Evolutionary conservation across 2,113 vertebrate species (phyloP).

Genomic region (Onychorhynchus coronatus): DNA sequence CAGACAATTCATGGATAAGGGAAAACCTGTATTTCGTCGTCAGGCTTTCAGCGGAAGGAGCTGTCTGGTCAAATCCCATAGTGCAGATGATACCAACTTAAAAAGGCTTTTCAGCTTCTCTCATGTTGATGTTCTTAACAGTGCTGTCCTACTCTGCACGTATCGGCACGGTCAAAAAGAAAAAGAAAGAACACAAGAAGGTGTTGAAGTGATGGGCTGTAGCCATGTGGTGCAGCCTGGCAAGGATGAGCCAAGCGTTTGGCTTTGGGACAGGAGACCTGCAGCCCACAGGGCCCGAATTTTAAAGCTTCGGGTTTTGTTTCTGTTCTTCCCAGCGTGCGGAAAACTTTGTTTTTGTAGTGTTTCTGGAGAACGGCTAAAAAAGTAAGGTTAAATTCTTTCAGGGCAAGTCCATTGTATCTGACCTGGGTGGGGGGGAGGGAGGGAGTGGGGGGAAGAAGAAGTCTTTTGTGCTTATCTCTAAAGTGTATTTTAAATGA

Average conservation of each 20-base stretch:
- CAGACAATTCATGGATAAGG: neutral
- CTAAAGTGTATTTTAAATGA: neutral
- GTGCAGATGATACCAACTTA: neutral
- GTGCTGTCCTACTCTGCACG: neutral
- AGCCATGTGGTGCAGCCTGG: neutral
- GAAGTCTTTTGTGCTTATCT: neutral
- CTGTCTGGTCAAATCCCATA: neutral
- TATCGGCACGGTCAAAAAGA: neutral
- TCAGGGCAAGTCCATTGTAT: neutral
- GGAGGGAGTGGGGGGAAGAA: too few relatives aligned
- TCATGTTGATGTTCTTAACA: neutral
- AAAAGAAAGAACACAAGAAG: neutral
- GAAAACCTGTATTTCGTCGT: neutral
- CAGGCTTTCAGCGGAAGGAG: neutral
- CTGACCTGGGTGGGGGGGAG: too few relatives aligned
- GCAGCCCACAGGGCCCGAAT: accelerated
- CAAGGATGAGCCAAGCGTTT: neutral
- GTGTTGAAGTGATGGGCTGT: neutral
- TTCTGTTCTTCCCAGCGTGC: neutral
- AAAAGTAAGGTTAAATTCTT: conserved; percentile 31
- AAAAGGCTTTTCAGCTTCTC: neutral
- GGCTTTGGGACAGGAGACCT: neutral
- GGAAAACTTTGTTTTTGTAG: neutral
- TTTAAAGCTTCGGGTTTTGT: neutral
- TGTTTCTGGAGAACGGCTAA: neutral